These are phyloP conservation scores for Halisarca cf. caerulea DNA, from an alignment of 37 sponge, comb jelly and placozoan species.

Conservation along the genomic window DNA sequence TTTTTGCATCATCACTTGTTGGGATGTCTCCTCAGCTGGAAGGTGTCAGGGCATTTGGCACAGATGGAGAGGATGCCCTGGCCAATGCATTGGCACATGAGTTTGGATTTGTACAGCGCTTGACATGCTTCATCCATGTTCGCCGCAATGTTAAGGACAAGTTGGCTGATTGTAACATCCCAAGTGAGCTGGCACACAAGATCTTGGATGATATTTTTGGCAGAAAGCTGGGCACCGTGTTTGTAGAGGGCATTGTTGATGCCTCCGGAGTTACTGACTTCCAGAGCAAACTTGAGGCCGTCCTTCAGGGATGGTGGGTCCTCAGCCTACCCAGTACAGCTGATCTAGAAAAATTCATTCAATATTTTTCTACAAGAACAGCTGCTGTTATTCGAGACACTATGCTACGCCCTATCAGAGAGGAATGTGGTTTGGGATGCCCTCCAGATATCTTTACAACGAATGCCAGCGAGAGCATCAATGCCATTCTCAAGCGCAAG, in stretches of 20 bases:
- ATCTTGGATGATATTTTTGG: slow-evolving; percentile 45
- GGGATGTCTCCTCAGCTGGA: slow-evolving; percentile 46
- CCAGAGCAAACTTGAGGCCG: slow-evolving; percentile 39
- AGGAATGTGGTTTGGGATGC: slow-evolving; percentile 39
- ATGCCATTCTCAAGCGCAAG: slow-evolving; percentile 47
- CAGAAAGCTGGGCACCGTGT: slow-evolving; percentile 17
- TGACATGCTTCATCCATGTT: slow-evolving; percentile 56
- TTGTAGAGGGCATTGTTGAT: slow-evolving; percentile 48
- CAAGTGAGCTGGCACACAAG: slow-evolving; percentile 1
- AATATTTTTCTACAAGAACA: slow-evolving; percentile 1
- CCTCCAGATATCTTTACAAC: slow-evolving; percentile 50
- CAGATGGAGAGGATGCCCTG: slow-evolving; percentile 52
- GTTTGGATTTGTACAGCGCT: slow-evolving; percentile 36
- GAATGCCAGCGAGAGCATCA: slow-evolving; percentile 44
- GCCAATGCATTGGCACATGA: slow-evolving; percentile 55
- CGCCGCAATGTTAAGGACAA: slow-evolving; percentile 37
- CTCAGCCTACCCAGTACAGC: neutral
- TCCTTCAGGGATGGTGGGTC: neutral
- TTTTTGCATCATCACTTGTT: slow-evolving; percentile 63
- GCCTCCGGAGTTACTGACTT: slow-evolving; percentile 18
- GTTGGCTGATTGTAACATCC: neutral
- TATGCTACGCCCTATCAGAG: slow-evolving; percentile 31
- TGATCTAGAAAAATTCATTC: neutral
- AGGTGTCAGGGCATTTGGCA: slow-evolving; percentile 48
- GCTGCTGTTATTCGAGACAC: slow-evolving; percentile 36